Percentiles rank a stretch among this genome's conserved stretches.
Evolutionary conservation across 1,140 invertebrate genomes (phyloP).

Genomic region (Drosophila tristis): DNA sequence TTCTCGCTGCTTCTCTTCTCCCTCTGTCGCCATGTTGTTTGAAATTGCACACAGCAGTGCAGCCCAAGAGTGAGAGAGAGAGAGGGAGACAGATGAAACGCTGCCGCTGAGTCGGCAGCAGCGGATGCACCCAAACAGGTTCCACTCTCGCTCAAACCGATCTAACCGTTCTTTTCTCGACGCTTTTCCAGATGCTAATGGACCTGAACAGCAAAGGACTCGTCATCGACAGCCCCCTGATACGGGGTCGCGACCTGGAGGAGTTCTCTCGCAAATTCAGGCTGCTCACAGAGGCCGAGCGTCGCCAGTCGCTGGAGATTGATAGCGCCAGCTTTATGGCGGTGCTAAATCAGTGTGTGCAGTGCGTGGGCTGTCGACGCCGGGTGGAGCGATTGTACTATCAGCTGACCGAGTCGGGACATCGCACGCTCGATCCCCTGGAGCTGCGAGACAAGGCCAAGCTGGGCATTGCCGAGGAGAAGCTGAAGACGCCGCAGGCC

Average conservation of each 20-base stretch:
- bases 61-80: no score
- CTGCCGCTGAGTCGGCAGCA: no score
- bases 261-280: conserved; percentile 92
- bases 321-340: conserved; percentile 92
- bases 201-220: conserved; percentile 93
- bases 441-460: conserved; percentile 89
- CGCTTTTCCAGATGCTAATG: conserved; percentile 92
- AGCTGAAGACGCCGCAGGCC: conserved; percentile 90
- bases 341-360: conserved; percentile 94
- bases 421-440: conserved; percentile 93
- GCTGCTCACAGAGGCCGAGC: conserved; percentile 90
- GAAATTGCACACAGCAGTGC: conserved; percentile 41
- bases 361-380: conserved; percentile 95
- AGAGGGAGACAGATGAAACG: no score
- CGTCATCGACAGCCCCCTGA: conserved; percentile 90
- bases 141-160: conserved; percentile 7
- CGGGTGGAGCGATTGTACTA: conserved; percentile 94
- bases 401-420: conserved; percentile 91
- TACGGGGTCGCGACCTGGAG: conserved; percentile 92
- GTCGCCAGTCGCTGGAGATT: conserved; percentile 92
- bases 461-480: conserved; percentile 91
- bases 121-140: conserved; percentile 5
- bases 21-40: conserved; percentile 64
- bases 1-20: conserved; percentile 21
- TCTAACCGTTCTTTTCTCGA: not conserved